phyloP scores from a whole-genome alignment of 2,113 vertebrate species.

The Crotalus horridus region DNA sequence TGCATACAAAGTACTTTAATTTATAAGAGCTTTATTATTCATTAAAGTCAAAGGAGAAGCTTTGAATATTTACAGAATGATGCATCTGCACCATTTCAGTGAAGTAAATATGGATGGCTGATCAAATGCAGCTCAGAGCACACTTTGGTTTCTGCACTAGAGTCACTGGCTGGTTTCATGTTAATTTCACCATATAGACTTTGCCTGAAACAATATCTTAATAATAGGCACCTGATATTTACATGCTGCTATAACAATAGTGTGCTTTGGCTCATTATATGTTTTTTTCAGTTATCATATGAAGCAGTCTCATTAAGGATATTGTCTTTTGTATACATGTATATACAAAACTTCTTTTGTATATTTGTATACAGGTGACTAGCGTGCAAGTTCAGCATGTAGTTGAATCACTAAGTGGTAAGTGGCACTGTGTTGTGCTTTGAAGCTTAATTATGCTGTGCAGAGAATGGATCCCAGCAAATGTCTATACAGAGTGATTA shows the following conservation, averaged over 20 bases:
- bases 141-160: neutral
- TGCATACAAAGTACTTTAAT: neutral
- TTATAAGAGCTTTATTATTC: neutral
- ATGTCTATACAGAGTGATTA: neutral
- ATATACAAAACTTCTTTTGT: neutral
- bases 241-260: neutral
- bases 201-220: neutral
- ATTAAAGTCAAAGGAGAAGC: neutral
- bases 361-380: neutral
- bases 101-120: neutral
- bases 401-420: neutral
- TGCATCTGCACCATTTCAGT: neutral
- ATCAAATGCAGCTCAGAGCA: neutral
- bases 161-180: neutral
- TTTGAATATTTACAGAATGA: neutral
- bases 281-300: neutral
- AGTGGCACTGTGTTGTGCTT: neutral
- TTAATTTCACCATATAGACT: neutral
- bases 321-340: neutral
- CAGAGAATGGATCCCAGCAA: neutral
- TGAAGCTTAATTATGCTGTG: neutral
- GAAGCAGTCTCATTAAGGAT: too few relatives aligned
- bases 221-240: neutral
- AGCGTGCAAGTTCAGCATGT: neutral
- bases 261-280: neutral